phyloP scores from a whole-genome alignment of 2,797 vertebrate species.

The Petrocephalus sullivani region DNA sequence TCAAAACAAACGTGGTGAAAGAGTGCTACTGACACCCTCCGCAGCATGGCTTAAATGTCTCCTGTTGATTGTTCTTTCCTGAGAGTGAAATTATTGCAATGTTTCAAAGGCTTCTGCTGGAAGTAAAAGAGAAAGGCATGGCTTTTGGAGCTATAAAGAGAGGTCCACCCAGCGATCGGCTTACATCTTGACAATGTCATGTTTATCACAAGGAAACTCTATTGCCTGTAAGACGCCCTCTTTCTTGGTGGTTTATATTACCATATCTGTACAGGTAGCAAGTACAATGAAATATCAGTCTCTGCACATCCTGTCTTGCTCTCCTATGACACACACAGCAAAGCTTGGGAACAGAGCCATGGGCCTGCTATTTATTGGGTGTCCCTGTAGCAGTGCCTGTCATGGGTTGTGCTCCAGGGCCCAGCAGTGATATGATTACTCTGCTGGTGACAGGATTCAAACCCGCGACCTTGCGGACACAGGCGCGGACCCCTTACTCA shows the following conservation, averaged over 20 bases:
- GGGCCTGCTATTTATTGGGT: too few relatives aligned
- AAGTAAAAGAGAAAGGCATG: background rate
- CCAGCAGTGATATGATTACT: background rate
- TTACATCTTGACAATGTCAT: conserved; percentile 5
- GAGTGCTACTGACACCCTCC: background rate
- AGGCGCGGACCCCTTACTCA: background rate
- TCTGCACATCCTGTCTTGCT: background rate
- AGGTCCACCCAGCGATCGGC: background rate
- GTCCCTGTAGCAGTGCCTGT: too few relatives aligned
- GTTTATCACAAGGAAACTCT: background rate
- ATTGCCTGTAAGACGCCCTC: background rate
- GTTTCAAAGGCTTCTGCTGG: background rate
- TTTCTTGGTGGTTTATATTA: background rate
- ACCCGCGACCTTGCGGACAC: background rate
- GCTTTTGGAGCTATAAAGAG: background rate
- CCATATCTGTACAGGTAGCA: background rate
- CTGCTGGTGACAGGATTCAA: background rate
- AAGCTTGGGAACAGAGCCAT: background rate
- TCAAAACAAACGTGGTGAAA: background rate
- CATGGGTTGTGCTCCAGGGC: background rate
- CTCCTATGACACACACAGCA: background rate
- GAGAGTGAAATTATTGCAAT: background rate
- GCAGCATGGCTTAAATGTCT: background rate
- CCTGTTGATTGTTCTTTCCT: background rate
- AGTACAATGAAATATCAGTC: background rate